These are phyloP conservation scores for Rhagologus leucostigma DNA, from an alignment of 2,113 vertebrate species.

Conservation along the genomic window DNA sequence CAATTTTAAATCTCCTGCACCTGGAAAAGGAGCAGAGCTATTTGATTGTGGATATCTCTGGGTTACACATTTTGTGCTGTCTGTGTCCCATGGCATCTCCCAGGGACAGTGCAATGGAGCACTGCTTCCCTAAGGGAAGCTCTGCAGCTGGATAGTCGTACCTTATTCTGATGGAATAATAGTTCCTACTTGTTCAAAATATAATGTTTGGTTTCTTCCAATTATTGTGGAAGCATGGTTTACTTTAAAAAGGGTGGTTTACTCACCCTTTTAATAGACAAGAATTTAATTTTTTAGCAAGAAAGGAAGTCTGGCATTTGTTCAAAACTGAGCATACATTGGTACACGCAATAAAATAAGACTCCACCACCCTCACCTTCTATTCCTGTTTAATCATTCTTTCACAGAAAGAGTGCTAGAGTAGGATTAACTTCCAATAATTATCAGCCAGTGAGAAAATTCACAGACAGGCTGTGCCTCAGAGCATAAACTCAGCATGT, in stretches of 20 bases:
- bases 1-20: not conserved
- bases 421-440: not conserved
- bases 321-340: not conserved
- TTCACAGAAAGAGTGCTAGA: not conserved
- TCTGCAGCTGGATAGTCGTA: not conserved
- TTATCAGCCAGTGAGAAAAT: not conserved
- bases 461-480: not conserved
- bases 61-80: not conserved
- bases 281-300: not conserved
- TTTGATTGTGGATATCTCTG: not conserved
- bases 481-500: not conserved
- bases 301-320: not conserved
- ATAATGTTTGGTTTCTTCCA: not conserved
- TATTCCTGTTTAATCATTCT: not conserved
- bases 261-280: not conserved
- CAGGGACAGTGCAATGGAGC: not conserved
- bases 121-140: not conserved
- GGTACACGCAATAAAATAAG: not conserved
- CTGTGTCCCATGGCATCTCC: not conserved
- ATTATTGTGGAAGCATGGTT: not conserved
- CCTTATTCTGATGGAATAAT: not conserved
- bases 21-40: not conserved
- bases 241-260: too few relatives aligned
- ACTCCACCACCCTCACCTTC: not conserved
- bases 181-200: not conserved